Evolutionary conservation across 2,113 vertebrate species (phyloP), one percentile per base, ranked within the genome.

Genomic region (Psammodynastes pulverulentus): DNA sequence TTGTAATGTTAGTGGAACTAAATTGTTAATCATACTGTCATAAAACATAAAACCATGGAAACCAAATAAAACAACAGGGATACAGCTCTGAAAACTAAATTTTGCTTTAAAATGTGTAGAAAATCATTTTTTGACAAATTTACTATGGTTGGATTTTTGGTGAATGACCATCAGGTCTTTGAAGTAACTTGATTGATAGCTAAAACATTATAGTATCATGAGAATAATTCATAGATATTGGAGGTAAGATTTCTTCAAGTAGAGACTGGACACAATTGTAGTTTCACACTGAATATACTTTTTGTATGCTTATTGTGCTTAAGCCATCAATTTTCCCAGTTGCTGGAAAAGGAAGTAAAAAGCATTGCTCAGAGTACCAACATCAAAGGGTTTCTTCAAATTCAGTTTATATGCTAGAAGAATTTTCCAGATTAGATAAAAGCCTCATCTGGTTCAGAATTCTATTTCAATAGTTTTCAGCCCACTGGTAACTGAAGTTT

Each of bases 61-160:
- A 89, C 91, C 19, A 92, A 93, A 90, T 48, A 90, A 94, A 95
- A 93, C 88, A 91, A 45, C 84, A 92, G 91, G 91, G 91, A 34
- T 4, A 54, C 85, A 94, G 45, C 88, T 93, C 95, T 96, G 91
- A 91, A 92, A 94, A 88, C 67, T 89, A 91, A 51, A 58, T n/a
- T 91, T 17, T 85, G 4, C 12, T 79, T 92, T 26, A 79, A 95
- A 94, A 89, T 89, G 0, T 92, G 29, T 17, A 93, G 49, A 91
- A 53, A 93, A 46, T 72, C 0, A 39, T 90, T 93, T 15, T 89
- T 26, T 67, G 0, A 45, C 91, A 43, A 29, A 94, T 79, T 93
- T 7, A 3, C 53, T 86, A 89, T 21, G 46, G 9, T 1, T 85
- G 23, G 89, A 46, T 90, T 87, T 48, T 43, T 58, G 29, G 45